A percentile compares a stretch with the other conserved stretches of the same genome.
Conservation (phyloP, 2,888 invertebrate genomes). For the Plagodis dolabraria region DNA sequence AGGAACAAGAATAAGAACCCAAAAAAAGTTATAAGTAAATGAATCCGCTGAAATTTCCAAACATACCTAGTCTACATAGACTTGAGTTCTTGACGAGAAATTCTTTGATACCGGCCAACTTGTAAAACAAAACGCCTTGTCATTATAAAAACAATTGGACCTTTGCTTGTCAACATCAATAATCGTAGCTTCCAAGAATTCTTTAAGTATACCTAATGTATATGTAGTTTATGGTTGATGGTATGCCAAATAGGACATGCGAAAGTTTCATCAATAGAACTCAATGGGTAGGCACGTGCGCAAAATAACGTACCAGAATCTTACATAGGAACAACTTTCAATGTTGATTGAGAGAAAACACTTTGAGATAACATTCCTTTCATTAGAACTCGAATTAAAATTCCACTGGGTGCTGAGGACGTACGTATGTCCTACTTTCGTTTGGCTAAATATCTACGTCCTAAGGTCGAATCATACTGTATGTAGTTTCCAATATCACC, state of each 20-base stretch:
- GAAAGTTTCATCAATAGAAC: constrained; percentile 5
- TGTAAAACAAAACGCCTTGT: too few species aligned
- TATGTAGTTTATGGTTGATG: background rate
- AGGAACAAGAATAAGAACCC: too few species aligned
- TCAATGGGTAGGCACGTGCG: constrained; percentile 8
- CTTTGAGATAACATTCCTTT: constrained; percentile 8
- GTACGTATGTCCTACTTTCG: background rate
- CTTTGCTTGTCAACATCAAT: too few species aligned
- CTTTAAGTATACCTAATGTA: background rate
- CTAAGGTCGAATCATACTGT: background rate
- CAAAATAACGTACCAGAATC: constrained; percentile 6
- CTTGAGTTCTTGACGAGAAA: too few species aligned
- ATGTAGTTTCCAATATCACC: too few species aligned
- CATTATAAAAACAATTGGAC: too few species aligned
- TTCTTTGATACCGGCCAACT: too few species aligned
- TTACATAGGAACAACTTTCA: constrained; percentile 1
- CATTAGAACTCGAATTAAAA: constrained; percentile 9
- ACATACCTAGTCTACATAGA: too few species aligned
- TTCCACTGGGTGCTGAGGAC: constrained; percentile 2
- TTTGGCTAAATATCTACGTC: background rate
- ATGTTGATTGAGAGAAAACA: constrained; percentile 15
- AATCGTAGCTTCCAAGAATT: too few species aligned
- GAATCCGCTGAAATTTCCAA: too few species aligned
- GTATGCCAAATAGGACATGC: constrained; percentile 9
- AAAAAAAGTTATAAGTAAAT: too few species aligned